Conservation (phyloP, 2,113 vertebrate species). For the Mus musculus region GRCm39 chr9:16163501-16164000, state of each 20-base stretch:
- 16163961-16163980: no score
- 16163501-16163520: constrained; percentile 69
- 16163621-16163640: not conserved
- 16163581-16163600: not conserved
- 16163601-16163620: not conserved
- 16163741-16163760: no score
- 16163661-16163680: not conserved
- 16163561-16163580: constrained; percentile 44
- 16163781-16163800: constrained; percentile 19
- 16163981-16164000: no score
- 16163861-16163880: not conserved
- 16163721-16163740: not conserved
- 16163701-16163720: not conserved
- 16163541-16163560: constrained; percentile 27
- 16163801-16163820: constrained; percentile 41
- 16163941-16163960: not conserved
- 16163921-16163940: constrained; percentile 32
- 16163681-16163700: not conserved
- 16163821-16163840: constrained; percentile 55
- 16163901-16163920: not conserved
- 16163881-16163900: constrained; percentile 54
- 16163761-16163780: constrained; percentile 10
- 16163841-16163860: constrained; percentile 43
- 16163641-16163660: not conserved
- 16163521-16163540: constrained; percentile 67